Evolutionary conservation across 2,113 vertebrate genomes (phyloP).

Genomic region (Alexandromys fortis): DNA sequence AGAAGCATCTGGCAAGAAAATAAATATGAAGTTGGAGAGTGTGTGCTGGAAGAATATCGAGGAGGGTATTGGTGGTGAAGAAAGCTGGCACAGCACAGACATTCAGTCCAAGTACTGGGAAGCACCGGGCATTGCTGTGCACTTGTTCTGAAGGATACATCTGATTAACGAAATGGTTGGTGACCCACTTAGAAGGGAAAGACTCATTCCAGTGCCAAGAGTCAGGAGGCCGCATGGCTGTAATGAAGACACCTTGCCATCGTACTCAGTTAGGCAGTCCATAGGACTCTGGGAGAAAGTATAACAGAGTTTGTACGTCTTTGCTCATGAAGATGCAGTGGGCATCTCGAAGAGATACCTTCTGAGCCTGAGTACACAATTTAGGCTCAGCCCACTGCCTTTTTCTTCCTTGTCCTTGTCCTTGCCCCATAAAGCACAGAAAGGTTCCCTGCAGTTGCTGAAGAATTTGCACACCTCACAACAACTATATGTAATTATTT

Average conservation of each 20-base stretch:
- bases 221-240: background rate
- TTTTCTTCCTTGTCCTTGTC: background rate
- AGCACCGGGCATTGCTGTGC: background rate
- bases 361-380: background rate
- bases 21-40: background rate
- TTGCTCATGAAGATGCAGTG: background rate
- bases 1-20: slow-evolving; percentile 1
- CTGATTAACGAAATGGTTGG: background rate
- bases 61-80: background rate
- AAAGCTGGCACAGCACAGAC: background rate
- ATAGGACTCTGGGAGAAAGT: background rate
- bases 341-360: background rate
- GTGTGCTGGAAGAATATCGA: too few relatives aligned
- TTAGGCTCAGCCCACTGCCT: background rate
- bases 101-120: background rate
- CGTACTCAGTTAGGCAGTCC: background rate
- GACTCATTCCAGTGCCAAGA: background rate
- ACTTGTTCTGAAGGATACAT: background rate
- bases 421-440: background rate
- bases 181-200: background rate
- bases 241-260: background rate
- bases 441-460: background rate
- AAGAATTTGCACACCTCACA: background rate
- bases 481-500: background rate
- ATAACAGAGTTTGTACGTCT: background rate